Conservation (phyloP, 2,797 vertebrate genomes). For the Typhlichthys subterraneus region DNA sequence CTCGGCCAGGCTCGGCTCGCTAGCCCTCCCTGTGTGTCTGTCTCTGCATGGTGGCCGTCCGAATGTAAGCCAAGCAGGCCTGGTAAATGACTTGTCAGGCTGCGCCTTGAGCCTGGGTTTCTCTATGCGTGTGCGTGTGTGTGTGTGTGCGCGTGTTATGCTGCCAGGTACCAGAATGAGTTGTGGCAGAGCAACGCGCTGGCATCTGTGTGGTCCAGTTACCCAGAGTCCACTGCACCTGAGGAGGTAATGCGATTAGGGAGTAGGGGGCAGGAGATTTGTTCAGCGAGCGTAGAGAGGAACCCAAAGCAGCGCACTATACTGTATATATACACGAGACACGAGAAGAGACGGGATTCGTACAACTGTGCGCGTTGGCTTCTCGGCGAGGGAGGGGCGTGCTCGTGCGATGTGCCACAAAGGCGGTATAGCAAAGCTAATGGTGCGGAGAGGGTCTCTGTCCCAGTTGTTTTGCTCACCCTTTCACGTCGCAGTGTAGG, state of each 20-base stretch:
- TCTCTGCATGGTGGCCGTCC: constrained; percentile 5
- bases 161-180: constrained; percentile 24
- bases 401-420: neutral
- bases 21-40: constrained; percentile 37
- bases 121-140: constrained; percentile 8
- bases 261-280: constrained; percentile 66
- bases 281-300: constrained; percentile 65
- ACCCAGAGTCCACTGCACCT: constrained; percentile 63
- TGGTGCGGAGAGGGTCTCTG: neutral
- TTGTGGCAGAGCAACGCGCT: constrained; percentile 23
- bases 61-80: constrained; percentile 3
- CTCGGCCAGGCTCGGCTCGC: constrained; percentile 42
- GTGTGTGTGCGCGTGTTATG: constrained; percentile 29
- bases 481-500: constrained; percentile 1
- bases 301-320: constrained; percentile 66
- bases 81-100: neutral
- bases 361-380: constrained; percentile 36
- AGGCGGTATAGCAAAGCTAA: neutral
- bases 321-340: constrained; percentile 56
- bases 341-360: constrained; percentile 34
- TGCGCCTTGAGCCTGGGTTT: constrained; percentile 30
- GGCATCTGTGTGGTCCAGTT: constrained; percentile 57
- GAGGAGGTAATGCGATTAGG: constrained; percentile 75
- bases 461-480: neutral
- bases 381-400: constrained; percentile 20